A percentile compares a stretch with the other conserved stretches of the same genome.
phyloP scores from a whole-genome alignment of 2,888 invertebrate species.

The Drosophila monieri region DNA sequence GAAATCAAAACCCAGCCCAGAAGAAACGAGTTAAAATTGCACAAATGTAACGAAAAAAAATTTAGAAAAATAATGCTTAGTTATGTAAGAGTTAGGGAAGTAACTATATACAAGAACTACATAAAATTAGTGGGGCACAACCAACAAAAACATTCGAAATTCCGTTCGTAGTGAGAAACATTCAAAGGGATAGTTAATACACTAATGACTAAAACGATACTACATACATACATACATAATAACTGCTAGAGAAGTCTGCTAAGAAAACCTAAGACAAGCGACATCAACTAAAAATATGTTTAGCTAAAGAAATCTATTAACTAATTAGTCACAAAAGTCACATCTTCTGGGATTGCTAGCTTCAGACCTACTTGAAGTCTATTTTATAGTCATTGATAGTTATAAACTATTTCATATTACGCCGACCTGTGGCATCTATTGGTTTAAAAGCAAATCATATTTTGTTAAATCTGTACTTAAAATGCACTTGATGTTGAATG shows the following conservation, averaged over 20 bases:
- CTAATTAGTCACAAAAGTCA: constrained; percentile 12
- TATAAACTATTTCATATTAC: constrained; percentile 58
- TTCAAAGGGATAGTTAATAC: constrained; percentile 20
- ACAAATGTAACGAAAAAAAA: constrained; percentile 42
- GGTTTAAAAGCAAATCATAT: constrained; percentile 28
- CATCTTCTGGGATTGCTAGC: constrained; percentile 17
- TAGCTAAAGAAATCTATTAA: constrained; percentile 19
- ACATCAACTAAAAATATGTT: constrained; percentile 14
- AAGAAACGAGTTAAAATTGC: constrained; percentile 28
- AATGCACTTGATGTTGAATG: constrained; percentile 32
- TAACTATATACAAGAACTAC: constrained; percentile 23
- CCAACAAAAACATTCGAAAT: constrained; percentile 66
- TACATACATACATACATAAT: no score
- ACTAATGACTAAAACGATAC: background rate
- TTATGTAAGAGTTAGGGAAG: constrained; percentile 33
- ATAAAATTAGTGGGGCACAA: constrained; percentile 47
- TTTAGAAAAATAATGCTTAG: constrained; percentile 54
- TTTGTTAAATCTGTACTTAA: constrained; percentile 62
- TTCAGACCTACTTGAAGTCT: constrained; percentile 11
- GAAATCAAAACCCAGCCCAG: constrained; percentile 7
- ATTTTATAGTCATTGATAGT: constrained; percentile 56
- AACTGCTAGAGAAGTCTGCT: background rate
- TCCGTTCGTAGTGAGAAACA: constrained; percentile 53
- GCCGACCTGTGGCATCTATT: constrained; percentile 19
- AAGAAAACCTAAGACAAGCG: constrained; percentile 23